A percentile compares a stretch with the other conserved stretches of the same genome.
Conservation (phyloP, 1,140 invertebrate genomes). For the Eubasilissa regina region DNA sequence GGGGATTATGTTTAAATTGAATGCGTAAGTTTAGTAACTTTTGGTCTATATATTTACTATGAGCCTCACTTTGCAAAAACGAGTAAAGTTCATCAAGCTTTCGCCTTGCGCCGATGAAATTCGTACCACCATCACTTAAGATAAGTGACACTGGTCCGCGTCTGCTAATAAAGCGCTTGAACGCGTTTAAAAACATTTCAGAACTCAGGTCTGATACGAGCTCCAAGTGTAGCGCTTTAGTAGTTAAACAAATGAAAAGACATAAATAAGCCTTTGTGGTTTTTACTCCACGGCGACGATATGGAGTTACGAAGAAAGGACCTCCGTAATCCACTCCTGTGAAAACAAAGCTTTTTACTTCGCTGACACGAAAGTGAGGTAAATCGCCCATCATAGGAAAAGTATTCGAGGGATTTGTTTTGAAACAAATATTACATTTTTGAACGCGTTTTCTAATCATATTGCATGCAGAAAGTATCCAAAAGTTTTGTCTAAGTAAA, state of each 20-base stretch:
- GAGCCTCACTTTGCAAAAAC: background rate
- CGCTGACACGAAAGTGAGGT: background rate
- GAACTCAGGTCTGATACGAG: no score
- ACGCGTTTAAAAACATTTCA: background rate
- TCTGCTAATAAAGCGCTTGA: background rate
- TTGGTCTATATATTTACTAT: background rate
- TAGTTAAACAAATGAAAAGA: background rate
- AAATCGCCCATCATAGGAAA: slow-evolving; percentile 2
- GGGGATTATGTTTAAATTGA: no score
- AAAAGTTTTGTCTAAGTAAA: no score
- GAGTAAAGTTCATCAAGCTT: background rate
- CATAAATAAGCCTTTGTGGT: background rate
- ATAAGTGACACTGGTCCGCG: background rate
- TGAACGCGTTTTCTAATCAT: no score
- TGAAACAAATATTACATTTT: no score
- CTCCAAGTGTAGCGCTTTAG: no score
- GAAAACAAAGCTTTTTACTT: background rate
- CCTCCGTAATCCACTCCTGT: background rate
- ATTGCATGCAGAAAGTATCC: no score
- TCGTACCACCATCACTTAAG: background rate
- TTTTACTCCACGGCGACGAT: background rate
- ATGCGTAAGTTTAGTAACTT: background rate
- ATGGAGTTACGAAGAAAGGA: no score
- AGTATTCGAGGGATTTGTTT: no score
- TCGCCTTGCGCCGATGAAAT: background rate